Conservation (phyloP, 2,797 vertebrate species). For the Hephaestus fuliginosus region DNA sequence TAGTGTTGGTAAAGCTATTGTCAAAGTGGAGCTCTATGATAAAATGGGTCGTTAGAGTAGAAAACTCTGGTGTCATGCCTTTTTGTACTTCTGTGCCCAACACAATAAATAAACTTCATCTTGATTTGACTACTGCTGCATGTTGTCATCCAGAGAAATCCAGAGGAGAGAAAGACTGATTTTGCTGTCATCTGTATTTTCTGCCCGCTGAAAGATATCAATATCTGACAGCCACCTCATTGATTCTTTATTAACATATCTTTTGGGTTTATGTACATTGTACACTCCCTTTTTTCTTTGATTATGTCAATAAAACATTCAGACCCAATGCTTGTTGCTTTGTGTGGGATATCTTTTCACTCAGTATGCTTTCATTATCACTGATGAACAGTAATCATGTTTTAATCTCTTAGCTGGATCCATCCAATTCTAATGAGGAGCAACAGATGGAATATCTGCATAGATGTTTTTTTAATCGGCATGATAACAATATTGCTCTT, state of each 20-base stretch:
- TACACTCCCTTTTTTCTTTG: constrained; percentile 51
- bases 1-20: constrained; percentile 75
- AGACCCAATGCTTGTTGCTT: constrained; percentile 45
- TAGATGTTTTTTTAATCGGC: constrained; percentile 73
- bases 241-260: constrained; percentile 74
- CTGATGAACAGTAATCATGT: constrained; percentile 74
- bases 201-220: constrained; percentile 66
- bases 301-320: constrained; percentile 74
- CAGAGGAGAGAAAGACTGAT: constrained; percentile 61
- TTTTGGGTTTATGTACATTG: constrained; percentile 55
- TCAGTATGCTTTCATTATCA: constrained; percentile 64
- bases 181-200: constrained; percentile 67
- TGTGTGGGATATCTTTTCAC: constrained; percentile 58
- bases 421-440: constrained; percentile 68
- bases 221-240: constrained; percentile 76
- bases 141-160: constrained; percentile 45
- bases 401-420: constrained; percentile 68
- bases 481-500: constrained; percentile 61
- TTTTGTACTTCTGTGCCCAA: constrained; percentile 17
- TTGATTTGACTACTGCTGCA: constrained; percentile 51
- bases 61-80: background rate
- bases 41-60: constrained; percentile 67
- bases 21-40: constrained; percentile 82
- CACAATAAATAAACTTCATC: constrained; percentile 57
- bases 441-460: constrained; percentile 75